phyloP scores from a whole-genome alignment of 2,113 vertebrate genomes.

The Caranx ignobilis region DNA sequence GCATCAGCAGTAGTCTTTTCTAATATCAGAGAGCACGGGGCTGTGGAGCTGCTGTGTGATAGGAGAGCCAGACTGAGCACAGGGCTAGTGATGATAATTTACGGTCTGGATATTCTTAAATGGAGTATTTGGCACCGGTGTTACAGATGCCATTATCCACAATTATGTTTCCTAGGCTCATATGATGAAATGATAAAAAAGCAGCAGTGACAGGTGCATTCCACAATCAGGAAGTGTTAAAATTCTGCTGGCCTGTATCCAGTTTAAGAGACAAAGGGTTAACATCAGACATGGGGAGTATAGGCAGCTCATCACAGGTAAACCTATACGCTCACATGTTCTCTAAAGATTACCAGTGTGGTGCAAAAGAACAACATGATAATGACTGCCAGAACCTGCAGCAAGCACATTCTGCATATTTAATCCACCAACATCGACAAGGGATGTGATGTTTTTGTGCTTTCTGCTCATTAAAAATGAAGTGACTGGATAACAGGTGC shows the following conservation, averaged over 20 bases:
- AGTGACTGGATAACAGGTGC: slow-evolving; percentile 76
- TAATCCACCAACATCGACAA: slow-evolving; percentile 60
- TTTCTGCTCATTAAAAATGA: slow-evolving; percentile 80
- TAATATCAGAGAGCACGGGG: slow-evolving; percentile 45
- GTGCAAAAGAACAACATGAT: slow-evolving; percentile 8
- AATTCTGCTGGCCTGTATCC: slow-evolving; percentile 35
- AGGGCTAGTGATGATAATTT: slow-evolving; percentile 49
- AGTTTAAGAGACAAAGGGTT: slow-evolving; percentile 9
- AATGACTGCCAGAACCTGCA: slow-evolving; percentile 26
- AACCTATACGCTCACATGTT: slow-evolving; percentile 18
- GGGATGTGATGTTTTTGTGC: slow-evolving; percentile 64
- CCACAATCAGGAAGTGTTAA: slow-evolving; percentile 18
- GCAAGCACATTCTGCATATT: slow-evolving; percentile 55
- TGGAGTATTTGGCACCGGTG: slow-evolving; percentile 74
- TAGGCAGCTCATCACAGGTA: not conserved
- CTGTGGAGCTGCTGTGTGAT: slow-evolving; percentile 11
- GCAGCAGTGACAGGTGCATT: slow-evolving; percentile 6
- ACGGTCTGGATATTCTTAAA: slow-evolving; percentile 68
- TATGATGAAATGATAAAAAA: slow-evolving; percentile 53
- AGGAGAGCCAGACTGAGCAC: slow-evolving; percentile 25
- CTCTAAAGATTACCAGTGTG: not conserved
- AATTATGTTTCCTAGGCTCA: slow-evolving; percentile 64
- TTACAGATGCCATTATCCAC: slow-evolving; percentile 70
- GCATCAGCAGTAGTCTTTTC: slow-evolving; percentile 56
- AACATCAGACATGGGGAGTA: not conserved